These are phyloP conservation scores for Cynaeus angustus DNA, from an alignment of 2,888 invertebrate species.

Conservation along the genomic window DNA sequence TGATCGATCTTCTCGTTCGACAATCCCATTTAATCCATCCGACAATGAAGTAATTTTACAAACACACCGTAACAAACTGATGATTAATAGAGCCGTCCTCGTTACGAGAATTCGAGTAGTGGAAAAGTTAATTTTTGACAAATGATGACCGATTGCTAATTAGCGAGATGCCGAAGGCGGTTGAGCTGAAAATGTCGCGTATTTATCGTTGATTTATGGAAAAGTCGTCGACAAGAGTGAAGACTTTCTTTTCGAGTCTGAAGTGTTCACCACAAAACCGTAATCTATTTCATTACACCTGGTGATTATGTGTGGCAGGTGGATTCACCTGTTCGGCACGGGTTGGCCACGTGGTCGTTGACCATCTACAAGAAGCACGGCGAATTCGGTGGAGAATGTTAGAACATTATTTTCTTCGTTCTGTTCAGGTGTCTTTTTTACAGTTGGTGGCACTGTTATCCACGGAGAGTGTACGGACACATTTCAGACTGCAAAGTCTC, in stretches of 20 bases:
- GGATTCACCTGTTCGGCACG: conserved; percentile 64
- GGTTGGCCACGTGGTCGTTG: conserved; percentile 58
- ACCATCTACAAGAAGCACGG: conserved; percentile 39
- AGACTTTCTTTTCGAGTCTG: conserved; percentile 21
- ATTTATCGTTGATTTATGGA: conserved; percentile 17
- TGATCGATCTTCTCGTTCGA: conserved; percentile 14
- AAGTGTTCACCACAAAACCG: conserved; percentile 38
- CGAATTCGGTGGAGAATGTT: conserved; percentile 5
- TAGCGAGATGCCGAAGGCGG: conserved; percentile 21
- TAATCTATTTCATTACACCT: conserved; percentile 51
- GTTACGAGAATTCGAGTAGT: conserved; percentile 31
- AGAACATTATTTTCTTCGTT: too few relatives aligned
- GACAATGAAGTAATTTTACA: conserved; percentile 45
- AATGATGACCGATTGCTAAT: conserved; percentile 44
- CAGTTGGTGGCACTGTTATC: too few relatives aligned
- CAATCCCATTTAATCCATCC: conserved; percentile 17
- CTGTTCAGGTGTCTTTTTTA: too few relatives aligned
- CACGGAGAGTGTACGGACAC: too few relatives aligned
- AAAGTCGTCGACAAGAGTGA: conserved; percentile 1
- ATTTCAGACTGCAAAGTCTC: too few relatives aligned
- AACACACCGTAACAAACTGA: conserved; percentile 42
- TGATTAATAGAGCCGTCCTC: conserved; percentile 44
- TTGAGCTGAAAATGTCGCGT: conserved; percentile 17
- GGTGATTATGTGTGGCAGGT: conserved; percentile 58
- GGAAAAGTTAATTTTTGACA: conserved; percentile 42